Evolutionary conservation across 1,140 invertebrate genomes (phyloP), one percentile per base, ranked within the genome.

Genomic region (Drosophila guanche): DNA sequence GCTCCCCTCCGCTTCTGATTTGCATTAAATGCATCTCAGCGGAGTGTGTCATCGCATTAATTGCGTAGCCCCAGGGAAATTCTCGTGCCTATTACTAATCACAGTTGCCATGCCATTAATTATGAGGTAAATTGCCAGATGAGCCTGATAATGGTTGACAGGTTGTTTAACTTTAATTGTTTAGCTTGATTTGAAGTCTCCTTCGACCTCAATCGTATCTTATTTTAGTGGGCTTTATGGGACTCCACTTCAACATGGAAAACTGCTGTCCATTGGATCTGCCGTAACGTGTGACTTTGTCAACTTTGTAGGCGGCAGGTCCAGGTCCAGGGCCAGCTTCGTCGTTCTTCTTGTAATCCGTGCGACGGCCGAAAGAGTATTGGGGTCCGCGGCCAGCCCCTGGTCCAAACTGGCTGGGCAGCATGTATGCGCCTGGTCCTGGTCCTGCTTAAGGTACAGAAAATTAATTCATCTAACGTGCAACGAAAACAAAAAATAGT

Each of bases 11-110:
- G 37, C 25, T 12, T 20, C 12, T 23, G 29, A 65, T 65, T 52
- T 74, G 41, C 69, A 73, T 73, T 56, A 25, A 25, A 52, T 53
- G 42, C 48, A 50, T 47, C 23, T 59, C 6, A 25, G 10, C 16
- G 22, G 37, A 52, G 58, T 70, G 54, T 63, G 69, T 65, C 70
- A 65, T 57, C 52, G 46, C 63, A 73, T 73, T 74, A 74, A 74
- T 74, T 57, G 52, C 58, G 27, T 37, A 41, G 42, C 25, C 46
- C 68, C 22, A 33, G 51, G 43, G 22, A 43, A 67, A 7, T 20
- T 20, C 16, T 20, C 16, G 16, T 22, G n/a, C 1, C 33, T 59
- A 43, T 63, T 33, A 63, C 37, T 14, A 14, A 65, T 63, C n/a
- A 16, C 43, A 5, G 66, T 69, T 56, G 37, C 51, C 63, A 56